Base-by-base conservation (phyloP, 1,140 invertebrate species). In the Melanaphis sacchari region DNA sequence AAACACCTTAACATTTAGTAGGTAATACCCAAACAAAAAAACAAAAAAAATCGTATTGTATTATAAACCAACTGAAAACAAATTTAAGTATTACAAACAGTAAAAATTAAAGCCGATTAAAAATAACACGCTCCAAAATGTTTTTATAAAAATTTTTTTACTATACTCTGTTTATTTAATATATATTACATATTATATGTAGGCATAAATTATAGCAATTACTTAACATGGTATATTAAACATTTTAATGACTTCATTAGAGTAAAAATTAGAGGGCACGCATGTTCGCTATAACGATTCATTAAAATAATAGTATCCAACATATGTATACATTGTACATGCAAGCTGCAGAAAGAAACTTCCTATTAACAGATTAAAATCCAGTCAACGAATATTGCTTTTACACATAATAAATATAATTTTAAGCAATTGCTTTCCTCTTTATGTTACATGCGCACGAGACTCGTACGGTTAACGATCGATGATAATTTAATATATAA, bases 301-400 rank as follows among this genome's bases (percentile, higher is more conserved):
- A 43, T 21, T 88, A 9, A 88, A 49, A 88, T 43, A n/a, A 88
- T 36, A 46, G 31, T 31, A 31, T 43, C 26, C 9, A 87, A 5
- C 59, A 15, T n/a, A n/a, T 36, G 22, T 43, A 18, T 82, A 40
- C 8, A 15, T 26, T 41, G 24, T 84, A 41, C 1, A 41, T 8
- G 0, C 40, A 15, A 26, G 40, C n/a, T 43, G 11, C 84, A 46
- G 11, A 46, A 49, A 9, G n/a, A 36, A 38, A 24, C 87, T 8
- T 22, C 46, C 87, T 49, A 52, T 89, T 52, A 89, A 89, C 36
- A 52, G 46, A 89, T 89, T 89, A 52, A 89, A 89, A 89, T 38
- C 87, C 87, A 89, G 59, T 89, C 87, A 41, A 52, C 21, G 46
- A 52, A 89, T 89, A 22, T 31, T 7, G 9, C 49, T 88, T 46